Evolutionary conservation across 2,113 vertebrate genomes (phyloP).

Genomic region (Platanista minor): DNA sequence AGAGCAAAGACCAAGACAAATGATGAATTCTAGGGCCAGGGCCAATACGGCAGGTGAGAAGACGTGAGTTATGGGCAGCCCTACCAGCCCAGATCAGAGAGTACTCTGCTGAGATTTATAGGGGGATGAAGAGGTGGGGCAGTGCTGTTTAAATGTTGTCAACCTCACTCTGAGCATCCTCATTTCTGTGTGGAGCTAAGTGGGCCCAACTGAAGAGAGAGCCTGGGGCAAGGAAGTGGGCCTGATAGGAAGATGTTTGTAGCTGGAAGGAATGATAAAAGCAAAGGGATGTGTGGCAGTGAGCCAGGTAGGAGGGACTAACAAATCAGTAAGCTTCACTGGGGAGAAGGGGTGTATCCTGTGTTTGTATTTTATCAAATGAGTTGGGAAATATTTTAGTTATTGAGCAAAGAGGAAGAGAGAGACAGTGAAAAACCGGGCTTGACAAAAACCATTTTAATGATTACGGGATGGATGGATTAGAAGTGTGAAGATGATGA

Average conservation of each 20-base stretch:
- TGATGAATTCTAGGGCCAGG: neutral
- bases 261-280: neutral
- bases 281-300: rapidly evolving
- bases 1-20: neutral
- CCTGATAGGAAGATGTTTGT: neutral
- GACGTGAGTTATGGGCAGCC: rapidly evolving
- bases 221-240: neutral
- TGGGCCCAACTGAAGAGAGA: neutral
- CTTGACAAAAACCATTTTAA: neutral
- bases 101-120: neutral
- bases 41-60: neutral
- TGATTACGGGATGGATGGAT: neutral
- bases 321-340: neutral
- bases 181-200: neutral
- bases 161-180: neutral
- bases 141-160: neutral
- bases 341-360: neutral
- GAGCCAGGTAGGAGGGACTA: neutral
- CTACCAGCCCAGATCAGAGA: neutral
- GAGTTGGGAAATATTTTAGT: neutral
- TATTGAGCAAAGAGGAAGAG: neutral
- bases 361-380: neutral
- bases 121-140: neutral
- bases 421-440: neutral
- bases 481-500: neutral